phyloP scores from a whole-genome alignment of 2,113 vertebrate species.

The Castor canadensis region DNA sequence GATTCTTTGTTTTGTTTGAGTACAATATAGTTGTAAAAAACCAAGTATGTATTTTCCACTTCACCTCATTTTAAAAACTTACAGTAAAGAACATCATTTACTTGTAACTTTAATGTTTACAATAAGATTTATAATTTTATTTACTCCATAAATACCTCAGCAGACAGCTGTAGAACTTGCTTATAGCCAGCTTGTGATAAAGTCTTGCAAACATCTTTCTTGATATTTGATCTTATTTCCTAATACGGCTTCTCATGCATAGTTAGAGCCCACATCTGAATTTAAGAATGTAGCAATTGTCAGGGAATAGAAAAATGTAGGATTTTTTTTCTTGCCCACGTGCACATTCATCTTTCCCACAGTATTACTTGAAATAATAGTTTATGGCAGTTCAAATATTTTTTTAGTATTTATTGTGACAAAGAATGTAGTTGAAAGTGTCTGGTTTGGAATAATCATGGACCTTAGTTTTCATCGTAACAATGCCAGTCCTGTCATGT shows the following conservation, averaged over 20 bases:
- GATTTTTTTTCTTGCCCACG: not conserved
- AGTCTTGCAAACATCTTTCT: not conserved
- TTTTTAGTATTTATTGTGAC: not conserved
- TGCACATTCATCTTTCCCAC: not conserved
- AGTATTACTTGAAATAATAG: slow-evolving; percentile 9
- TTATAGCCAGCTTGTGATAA: not conserved
- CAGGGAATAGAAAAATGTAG: not conserved
- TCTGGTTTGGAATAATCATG: slow-evolving; percentile 20
- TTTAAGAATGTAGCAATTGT: not conserved
- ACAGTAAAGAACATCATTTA: not conserved
- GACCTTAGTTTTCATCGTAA: not conserved
- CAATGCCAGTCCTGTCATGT: not conserved
- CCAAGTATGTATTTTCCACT: not conserved
- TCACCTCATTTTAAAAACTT: not conserved
- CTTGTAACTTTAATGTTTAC: not conserved
- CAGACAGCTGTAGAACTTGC: not conserved
- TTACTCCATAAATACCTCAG: slow-evolving; percentile 9
- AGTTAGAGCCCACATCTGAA: slow-evolving; percentile 40
- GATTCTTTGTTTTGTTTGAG: not conserved
- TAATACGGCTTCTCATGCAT: slow-evolving; percentile 20
- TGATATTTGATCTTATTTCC: no score
- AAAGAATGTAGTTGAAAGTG: not conserved
- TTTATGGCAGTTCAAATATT: slow-evolving; percentile 24
- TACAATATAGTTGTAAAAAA: slow-evolving; percentile 6
- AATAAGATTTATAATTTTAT: slow-evolving; percentile 30